Base-by-base conservation (phyloP, 2,888 invertebrate genomes). In the Ptilodon capucinus region DNA sequence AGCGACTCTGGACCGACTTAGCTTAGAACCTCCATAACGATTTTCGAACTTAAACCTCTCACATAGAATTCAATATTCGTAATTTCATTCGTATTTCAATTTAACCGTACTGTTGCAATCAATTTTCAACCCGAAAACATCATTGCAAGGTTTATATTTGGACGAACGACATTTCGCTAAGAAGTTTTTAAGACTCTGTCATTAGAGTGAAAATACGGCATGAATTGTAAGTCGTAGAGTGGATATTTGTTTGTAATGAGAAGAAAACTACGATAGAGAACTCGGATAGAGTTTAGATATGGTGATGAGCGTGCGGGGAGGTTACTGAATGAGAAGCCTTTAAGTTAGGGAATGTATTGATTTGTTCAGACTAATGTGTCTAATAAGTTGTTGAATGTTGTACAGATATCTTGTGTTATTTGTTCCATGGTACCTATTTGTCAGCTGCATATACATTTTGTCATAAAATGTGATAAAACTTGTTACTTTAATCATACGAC, bases 171-270 rank as follows among this genome's bases (percentile, higher is more conserved):
- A 40, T 39, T 38, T 21, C 35, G 48, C 49, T 44, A 46, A 54
- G 50, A 53, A 52, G 56, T 48, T 36, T 56, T 65, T 57, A 56
- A 54, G 61, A 57, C 51, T 60, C 52, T 55, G 60, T 71, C 60
- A 70, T 68, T 75, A 65, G 51, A 74, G 73, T 74, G 71, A 79
- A 79, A 76, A 75, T 72, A 60, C 51, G 58, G 58, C 74, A 57
- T 71, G 61, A 48, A 57, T 60, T 67, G 59, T 44, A 44, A n/a
- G 64, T 52, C 50, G 51, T 67, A 68, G 67, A 74, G 69, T 73
- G 65, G 65, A 67, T 62, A 72, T 70, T 69, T 42, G 57, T 51
- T 48, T 60, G 67, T 54, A 17, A 40, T 44, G 28, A 44, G 50
- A 48, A 51, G 38, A 53, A 38, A 48, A 47, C 30, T n/a, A 16